Evolutionary conservation across 2,797 vertebrate genomes (phyloP).

Genomic region (Siniperca scherzeri): DNA sequence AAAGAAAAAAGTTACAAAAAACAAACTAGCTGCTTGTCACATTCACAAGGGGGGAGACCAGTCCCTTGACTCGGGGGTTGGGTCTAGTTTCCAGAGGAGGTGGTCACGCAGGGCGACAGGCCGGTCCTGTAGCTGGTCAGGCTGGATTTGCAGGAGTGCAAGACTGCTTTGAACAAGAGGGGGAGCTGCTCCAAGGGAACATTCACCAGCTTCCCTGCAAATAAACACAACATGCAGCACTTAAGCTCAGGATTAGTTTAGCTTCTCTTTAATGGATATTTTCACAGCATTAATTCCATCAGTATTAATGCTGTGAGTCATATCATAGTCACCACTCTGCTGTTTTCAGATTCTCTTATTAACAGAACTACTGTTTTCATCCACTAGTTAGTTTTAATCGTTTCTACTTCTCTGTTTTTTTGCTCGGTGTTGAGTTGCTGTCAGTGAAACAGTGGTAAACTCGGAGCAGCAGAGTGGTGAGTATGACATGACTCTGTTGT

Average conservation of each 20-base stretch:
- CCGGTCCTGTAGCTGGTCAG: constrained; percentile 87
- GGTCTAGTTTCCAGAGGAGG: constrained; percentile 83
- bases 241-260: not conserved
- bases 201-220: constrained; percentile 96
- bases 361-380: not conserved
- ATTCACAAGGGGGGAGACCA: constrained; percentile 86
- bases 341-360: not conserved
- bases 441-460: not conserved
- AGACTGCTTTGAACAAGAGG: constrained; percentile 97
- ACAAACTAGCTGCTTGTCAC: constrained; percentile 93
- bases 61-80: constrained; percentile 54
- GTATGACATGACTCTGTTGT: not conserved
- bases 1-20: constrained; percentile 90
- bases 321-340: not conserved
- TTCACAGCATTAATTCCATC: not conserved
- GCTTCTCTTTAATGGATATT: not conserved
- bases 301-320: not conserved
- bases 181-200: constrained; percentile 98
- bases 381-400: not conserved
- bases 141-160: constrained; percentile 98
- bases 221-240: constrained; percentile 13
- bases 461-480: not conserved
- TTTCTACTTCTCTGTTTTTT: not conserved
- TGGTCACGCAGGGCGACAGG: constrained; percentile 77
- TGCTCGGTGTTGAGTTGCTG: too few species aligned